Percentiles rank a stretch among this genome's conserved stretches.
These are phyloP conservation scores for Serrognathus titanus DNA, from an alignment of 2,888 invertebrate genomes.

Conservation along the genomic window DNA sequence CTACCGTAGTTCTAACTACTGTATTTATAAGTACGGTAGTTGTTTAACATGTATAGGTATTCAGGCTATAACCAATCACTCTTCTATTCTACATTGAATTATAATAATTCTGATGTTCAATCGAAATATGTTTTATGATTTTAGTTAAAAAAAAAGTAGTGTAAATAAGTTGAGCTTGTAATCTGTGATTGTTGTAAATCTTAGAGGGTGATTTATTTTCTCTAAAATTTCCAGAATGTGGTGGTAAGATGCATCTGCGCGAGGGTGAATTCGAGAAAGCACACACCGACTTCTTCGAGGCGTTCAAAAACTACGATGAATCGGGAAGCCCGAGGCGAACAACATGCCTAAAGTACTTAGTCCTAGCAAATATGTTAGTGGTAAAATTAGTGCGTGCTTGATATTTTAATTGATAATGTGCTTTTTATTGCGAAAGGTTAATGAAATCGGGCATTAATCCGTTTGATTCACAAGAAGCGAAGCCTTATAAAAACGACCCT, in stretches of 20 bases:
- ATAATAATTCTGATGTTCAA: too few species aligned
- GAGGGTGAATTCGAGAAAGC: constrained; percentile 99
- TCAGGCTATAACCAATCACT: too few species aligned
- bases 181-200: too few species aligned
- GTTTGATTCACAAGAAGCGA: constrained; percentile 99
- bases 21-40: too few species aligned
- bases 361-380: constrained; percentile 95
- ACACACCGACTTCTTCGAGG: constrained; percentile 99
- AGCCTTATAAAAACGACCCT: constrained; percentile 98
- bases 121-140: too few species aligned
- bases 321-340: constrained; percentile 95
- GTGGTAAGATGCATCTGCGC: constrained; percentile 98
- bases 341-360: constrained; percentile 96
- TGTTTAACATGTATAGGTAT: too few species aligned
- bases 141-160: too few species aligned
- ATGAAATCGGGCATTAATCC: constrained; percentile 99
- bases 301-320: constrained; percentile 99
- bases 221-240: constrained; percentile 72
- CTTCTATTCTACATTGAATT: too few species aligned
- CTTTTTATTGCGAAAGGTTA: constrained; percentile 58
- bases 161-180: too few species aligned
- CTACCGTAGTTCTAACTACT: too few species aligned
- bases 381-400: neutral
- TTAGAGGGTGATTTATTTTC: too few species aligned
- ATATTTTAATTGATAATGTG: neutral